These are phyloP conservation scores for Leucoptera coffeella DNA, from an alignment of 2,888 invertebrate genomes.

Conservation along the genomic window DNA sequence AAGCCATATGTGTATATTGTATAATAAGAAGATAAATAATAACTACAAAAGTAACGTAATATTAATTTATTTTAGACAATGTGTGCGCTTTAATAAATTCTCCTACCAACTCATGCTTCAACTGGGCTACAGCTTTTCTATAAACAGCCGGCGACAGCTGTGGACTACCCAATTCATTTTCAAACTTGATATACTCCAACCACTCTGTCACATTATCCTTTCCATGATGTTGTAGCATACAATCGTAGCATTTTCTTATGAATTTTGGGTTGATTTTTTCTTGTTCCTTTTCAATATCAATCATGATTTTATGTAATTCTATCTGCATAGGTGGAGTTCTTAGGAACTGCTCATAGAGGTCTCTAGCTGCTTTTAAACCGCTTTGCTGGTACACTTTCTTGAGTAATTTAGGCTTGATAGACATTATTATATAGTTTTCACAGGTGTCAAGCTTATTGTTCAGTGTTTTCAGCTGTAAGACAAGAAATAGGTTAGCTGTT, in stretches of 20 bases:
- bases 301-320: slow-evolving; percentile 59
- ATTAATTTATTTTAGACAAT: slow-evolving; percentile 36
- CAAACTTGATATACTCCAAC: slow-evolving; percentile 68
- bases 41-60: slow-evolving; percentile 6
- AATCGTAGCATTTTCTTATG: slow-evolving; percentile 57
- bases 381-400: slow-evolving; percentile 46
- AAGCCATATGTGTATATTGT: too few species aligned
- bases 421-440: slow-evolving; percentile 36
- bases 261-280: slow-evolving; percentile 32
- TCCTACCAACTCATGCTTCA: slow-evolving; percentile 47
- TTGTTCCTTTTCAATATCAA: slow-evolving; percentile 42
- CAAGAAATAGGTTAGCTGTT: too few species aligned
- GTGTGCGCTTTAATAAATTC: slow-evolving; percentile 48
- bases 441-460: slow-evolving; percentile 34
- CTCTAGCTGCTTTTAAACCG: slow-evolving; percentile 54
- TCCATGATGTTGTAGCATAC: slow-evolving; percentile 62
- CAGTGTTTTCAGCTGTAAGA: slow-evolving; percentile 29
- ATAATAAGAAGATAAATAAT: too few species aligned
- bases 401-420: slow-evolving; percentile 56
- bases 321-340: slow-evolving; percentile 53
- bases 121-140: slow-evolving; percentile 54
- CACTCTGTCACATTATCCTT: slow-evolving; percentile 59
- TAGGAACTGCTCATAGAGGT: slow-evolving; percentile 55
- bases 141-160: slow-evolving; percentile 51
- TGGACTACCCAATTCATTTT: slow-evolving; percentile 56